Evolutionary conservation across 2,113 vertebrate genomes (phyloP), one percentile per base, ranked within the genome.

Genomic region (Microtus richardsoni): DNA sequence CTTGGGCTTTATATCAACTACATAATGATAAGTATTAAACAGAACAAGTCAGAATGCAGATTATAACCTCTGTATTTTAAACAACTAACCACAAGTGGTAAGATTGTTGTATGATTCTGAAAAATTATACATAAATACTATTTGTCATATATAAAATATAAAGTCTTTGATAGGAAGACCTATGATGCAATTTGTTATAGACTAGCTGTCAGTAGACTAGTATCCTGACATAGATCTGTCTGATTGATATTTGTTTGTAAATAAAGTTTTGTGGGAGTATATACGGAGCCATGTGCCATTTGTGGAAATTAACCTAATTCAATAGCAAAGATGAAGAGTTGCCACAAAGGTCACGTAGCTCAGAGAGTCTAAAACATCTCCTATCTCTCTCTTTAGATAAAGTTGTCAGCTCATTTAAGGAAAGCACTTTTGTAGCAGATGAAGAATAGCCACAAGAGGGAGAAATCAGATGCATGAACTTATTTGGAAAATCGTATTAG

Each of bases 31-130:
- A 64, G 12, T 30, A 33, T 49, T 82, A 86, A 36, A 13, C 41
- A 47, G 17, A 85, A 68, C 9, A 54, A 79, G 7, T 66, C 44
- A 75, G 21, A 95, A 44, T 41, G 92, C 8, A 89, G 21, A 82
- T n/a, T 16, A 71, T 9, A 86, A 89, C 6, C 70, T 66, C 7
- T 22, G 41, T 52, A 41, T 44, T 62, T 78, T 39, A 83, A 73
- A 73, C 8, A 79, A 93, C 1, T 89, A 39, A 68, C 7, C 6
- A 30, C 89, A 62, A 44, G 22, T 71, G 41, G 7, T 87, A 93
- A 95, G 33, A 28, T 41, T 93, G 54, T 86, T 75, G 16, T 9
- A 39, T 52, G 39, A 93, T 91, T 96, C 88, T 74, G 54, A 75
- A 92, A 6, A n/a, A 88, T 77, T 21, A 24, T 54, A 22, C 49